Percentiles rank a stretch among this genome's conserved stretches.
Evolutionary conservation across 2,797 vertebrate species (phyloP).

Genomic region (Thripadectes ignobilis): DNA sequence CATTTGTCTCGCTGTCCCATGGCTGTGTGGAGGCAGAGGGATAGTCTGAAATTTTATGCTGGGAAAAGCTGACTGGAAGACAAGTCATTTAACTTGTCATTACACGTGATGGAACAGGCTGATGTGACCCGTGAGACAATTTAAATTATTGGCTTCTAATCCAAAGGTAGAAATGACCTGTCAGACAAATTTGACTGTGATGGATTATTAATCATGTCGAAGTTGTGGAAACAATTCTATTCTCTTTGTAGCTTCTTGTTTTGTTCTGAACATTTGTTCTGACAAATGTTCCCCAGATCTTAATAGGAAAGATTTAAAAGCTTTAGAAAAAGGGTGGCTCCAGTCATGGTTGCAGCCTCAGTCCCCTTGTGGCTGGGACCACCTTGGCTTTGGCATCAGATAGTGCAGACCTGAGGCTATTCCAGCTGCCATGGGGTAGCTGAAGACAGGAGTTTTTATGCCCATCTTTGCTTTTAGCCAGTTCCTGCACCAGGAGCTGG

Average conservation of each 20-base stretch:
- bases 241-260: background rate
- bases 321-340: background rate
- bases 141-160: constrained; percentile 16
- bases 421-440: background rate
- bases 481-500: background rate
- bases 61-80: background rate
- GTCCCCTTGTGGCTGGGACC: background rate
- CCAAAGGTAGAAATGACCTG: constrained; percentile 39
- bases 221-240: background rate
- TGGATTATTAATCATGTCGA: background rate
- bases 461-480: background rate
- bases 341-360: background rate
- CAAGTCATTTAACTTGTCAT: constrained; percentile 48
- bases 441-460: background rate
- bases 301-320: background rate
- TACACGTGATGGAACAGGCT: constrained; percentile 28
- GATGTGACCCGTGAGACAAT: constrained; percentile 21
- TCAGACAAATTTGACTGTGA: background rate
- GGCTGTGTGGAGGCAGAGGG: background rate
- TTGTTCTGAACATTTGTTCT: background rate
- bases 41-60: background rate
- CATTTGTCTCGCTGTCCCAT: background rate
- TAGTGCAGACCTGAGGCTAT: background rate
- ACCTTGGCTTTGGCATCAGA: background rate
- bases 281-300: background rate